phyloP scores from a whole-genome alignment of 2,113 vertebrate genomes.

The Saccopteryx leptura region DNA sequence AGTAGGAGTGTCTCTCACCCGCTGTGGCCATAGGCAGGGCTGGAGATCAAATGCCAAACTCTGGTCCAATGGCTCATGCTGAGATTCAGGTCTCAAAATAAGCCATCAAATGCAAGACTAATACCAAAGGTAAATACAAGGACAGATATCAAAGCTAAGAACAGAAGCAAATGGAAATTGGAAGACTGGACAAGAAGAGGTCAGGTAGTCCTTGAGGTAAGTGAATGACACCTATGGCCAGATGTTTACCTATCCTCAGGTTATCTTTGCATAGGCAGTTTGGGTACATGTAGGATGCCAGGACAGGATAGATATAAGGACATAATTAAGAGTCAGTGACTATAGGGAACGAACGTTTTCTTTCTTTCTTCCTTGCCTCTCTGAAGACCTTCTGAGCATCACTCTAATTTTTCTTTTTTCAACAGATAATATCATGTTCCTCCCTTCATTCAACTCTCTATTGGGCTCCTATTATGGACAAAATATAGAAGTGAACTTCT shows the following conservation, averaged over 20 bases:
- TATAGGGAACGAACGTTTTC: background rate
- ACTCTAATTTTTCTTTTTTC: background rate
- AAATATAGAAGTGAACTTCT: background rate
- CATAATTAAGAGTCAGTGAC: background rate
- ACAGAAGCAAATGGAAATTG: background rate
- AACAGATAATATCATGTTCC: background rate
- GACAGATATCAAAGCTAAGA: background rate
- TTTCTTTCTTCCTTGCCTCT: background rate
- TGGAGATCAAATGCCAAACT: background rate
- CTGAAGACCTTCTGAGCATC: background rate
- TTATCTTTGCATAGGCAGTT: background rate
- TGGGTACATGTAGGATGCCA: background rate
- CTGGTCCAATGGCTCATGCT: background rate
- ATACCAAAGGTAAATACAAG: background rate
- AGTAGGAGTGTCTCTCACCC: background rate
- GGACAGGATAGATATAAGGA: background rate
- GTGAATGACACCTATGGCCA: background rate
- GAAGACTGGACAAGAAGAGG: background rate
- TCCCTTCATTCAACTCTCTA: background rate
- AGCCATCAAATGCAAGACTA: background rate
- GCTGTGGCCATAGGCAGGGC: background rate
- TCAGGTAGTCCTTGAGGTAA: background rate
- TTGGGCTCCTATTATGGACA: background rate
- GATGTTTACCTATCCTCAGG: background rate
- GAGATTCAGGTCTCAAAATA: constrained; percentile 9